A percentile compares a stretch with the other conserved stretches of the same genome.
These are phyloP conservation scores for Crambe crambe DNA, from an alignment of 37 sponge, comb jelly and placozoan genomes.

Conservation along the genomic window DNA sequence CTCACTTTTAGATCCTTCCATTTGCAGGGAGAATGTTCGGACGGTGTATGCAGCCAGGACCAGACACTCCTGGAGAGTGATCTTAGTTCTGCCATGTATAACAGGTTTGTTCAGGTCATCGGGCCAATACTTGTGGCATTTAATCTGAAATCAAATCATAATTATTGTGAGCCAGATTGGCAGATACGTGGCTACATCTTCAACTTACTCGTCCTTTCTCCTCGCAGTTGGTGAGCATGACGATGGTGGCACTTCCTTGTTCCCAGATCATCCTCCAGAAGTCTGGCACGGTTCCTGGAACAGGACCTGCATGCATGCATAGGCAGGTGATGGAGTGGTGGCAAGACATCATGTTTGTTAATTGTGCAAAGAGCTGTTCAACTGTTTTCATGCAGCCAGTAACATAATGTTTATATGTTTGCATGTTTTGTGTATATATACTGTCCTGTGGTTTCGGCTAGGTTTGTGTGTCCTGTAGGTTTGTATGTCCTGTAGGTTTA, in stretches of 20 bases:
- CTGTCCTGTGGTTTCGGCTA: too few species aligned
- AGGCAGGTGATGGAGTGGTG: neutral
- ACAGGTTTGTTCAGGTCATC: slow-evolving; percentile 23
- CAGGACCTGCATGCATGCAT: slow-evolving; percentile 61
- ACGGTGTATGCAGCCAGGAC: slow-evolving; percentile 79
- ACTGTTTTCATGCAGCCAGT: too few species aligned
- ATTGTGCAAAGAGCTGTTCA: too few species aligned
- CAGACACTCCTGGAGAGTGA: slow-evolving; percentile 65
- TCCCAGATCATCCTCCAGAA: slow-evolving; percentile 99
- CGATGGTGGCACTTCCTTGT: slow-evolving; percentile 70
- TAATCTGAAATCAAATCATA: slow-evolving; percentile 34
- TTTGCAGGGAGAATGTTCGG: slow-evolving; percentile 75
- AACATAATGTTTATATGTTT: too few species aligned
- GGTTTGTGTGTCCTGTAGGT: too few species aligned
- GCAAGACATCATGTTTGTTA: neutral
- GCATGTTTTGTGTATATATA: too few species aligned
- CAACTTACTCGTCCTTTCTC: slow-evolving; percentile 82
- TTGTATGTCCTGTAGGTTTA: too few species aligned
- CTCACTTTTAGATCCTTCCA: slow-evolving; percentile 52
- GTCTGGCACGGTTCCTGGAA: slow-evolving; percentile 68
- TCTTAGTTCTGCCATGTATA: slow-evolving; percentile 42
- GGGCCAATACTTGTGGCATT: slow-evolving; percentile 93
- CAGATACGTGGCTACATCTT: neutral
- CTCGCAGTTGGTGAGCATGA: slow-evolving; percentile 91
- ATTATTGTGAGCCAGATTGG: neutral